Conservation (phyloP, 2,888 invertebrate species). For the Troides oblongomaculatus region DNA sequence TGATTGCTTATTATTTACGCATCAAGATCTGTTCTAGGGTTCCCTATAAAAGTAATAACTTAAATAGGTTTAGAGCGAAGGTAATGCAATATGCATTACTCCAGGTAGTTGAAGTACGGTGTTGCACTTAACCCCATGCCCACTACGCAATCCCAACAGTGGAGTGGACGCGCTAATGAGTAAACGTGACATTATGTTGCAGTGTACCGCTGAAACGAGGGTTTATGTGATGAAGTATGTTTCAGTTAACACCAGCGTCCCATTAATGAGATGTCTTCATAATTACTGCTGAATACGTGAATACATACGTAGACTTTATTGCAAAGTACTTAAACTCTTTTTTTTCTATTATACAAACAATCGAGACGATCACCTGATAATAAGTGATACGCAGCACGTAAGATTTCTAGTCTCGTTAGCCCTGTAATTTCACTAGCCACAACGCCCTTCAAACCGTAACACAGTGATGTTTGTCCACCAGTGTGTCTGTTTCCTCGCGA, state of each 20-base stretch:
- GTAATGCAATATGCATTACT: slow-evolving; percentile 26
- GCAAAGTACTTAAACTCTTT: no score
- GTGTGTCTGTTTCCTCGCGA: no score
- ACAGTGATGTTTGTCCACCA: no score
- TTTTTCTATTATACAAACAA: no score
- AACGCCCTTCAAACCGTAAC: no score
- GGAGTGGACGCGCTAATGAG: slow-evolving; percentile 27
- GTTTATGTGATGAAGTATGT: slow-evolving; percentile 7
- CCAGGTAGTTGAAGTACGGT: slow-evolving; percentile 8
- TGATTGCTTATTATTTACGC: no score
- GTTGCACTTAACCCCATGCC: slow-evolving; percentile 3
- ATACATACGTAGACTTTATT: no score
- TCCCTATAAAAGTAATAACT: slow-evolving; percentile 2
- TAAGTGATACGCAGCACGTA: no score
- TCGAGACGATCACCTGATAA: no score
- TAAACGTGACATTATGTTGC: slow-evolving; percentile 23
- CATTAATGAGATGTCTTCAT: slow-evolving; percentile 13
- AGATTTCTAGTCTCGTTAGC: no score
- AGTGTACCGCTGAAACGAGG: not conserved
- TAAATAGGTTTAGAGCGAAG: slow-evolving; percentile 13
- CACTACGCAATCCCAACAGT: slow-evolving; percentile 5
- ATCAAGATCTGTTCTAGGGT: no score
- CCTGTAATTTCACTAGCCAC: no score
- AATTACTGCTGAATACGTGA: not conserved
- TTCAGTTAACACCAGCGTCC: slow-evolving; percentile 9